Evolutionary conservation across 2,113 vertebrate species (phyloP), one percentile per base, ranked within the genome.

Genomic region (Corydoras sp.): DNA sequence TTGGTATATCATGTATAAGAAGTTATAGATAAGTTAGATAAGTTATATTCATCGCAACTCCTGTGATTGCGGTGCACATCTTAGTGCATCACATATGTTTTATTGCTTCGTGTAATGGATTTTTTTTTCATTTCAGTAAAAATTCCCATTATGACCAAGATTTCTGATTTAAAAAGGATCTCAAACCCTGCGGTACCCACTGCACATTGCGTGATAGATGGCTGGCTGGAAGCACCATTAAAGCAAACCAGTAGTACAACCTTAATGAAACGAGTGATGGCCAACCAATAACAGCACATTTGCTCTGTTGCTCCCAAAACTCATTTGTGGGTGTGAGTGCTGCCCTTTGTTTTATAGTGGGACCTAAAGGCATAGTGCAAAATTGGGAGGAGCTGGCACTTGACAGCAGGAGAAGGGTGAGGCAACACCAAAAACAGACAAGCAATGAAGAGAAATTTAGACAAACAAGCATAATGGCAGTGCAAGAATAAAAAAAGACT

Each of bases 251-350:
- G 72, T 58, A 62, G 72, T 31, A n/a, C 58, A 2, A 18, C 31
- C 56, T 80, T 76, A 74, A 43, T 3, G 80, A 77, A 80, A 63
- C 62, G 65, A 77, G 74, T 77, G 84, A 84, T 83, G 83, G 88
- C 86, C 85, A 84, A 81, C 77, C 78, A 65, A 43, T 67, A 60
- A 63, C 62, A 62, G 77, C 75, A 72, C 76, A 81, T 83, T 72
- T 75, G 64, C 69, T 58, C 58, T 75, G 75, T 82, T 81, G 82
- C 77, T 84, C 81, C 79, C 73, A 31, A 55, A 81, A 82, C 81
- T 85, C 77, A 85, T 81, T 74, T 80, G 77, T 77, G 85, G 68
- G 78, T 87, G 85, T 86, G 83, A 86, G 79, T 84, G 79, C 85
- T 83, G 69, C 80, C 84, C 80, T 83, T 85, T 87, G 88, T 86